phyloP scores from a whole-genome alignment of 2,113 vertebrate genomes.

The Colossoma macropomum region DNA sequence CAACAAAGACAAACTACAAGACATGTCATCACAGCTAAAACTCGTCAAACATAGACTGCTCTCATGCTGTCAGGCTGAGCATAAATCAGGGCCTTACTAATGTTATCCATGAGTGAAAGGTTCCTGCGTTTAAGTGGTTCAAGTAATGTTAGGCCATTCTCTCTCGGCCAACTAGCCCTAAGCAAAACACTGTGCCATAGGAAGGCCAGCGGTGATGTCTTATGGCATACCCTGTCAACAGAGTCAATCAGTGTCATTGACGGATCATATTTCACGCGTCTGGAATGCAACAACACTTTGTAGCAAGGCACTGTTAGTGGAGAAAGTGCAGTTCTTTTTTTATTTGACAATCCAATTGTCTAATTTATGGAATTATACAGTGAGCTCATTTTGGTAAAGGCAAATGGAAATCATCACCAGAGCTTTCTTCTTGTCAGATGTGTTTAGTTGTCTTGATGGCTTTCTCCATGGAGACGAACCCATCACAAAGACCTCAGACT shows the following conservation, averaged over 20 bases:
- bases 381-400: not conserved
- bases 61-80: constrained; percentile 32
- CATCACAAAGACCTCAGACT: constrained; percentile 32
- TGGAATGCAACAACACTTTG: constrained; percentile 29
- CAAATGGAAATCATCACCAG: not conserved
- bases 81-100: constrained; percentile 56
- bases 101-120: constrained; percentile 52
- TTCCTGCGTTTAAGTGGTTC: constrained; percentile 40
- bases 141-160: constrained; percentile 40
- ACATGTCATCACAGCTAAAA: constrained; percentile 32
- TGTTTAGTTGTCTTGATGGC: not conserved
- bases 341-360: not conserved
- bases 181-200: constrained; percentile 22
- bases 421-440: constrained; percentile 28
- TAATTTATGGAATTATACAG: not conserved
- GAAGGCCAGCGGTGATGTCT: constrained; percentile 29
- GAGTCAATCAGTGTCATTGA: constrained; percentile 29
- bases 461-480: constrained; percentile 48
- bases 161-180: constrained; percentile 35
- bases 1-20: constrained; percentile 49
- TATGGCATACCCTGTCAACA: not conserved
- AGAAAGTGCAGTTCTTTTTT: not conserved
- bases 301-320: constrained; percentile 14
- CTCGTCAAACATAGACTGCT: constrained; percentile 40
- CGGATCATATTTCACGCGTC: constrained; percentile 35